Base-by-base conservation (phyloP, 2,113 vertebrate genomes). In the Electrona antarctica region DNA sequence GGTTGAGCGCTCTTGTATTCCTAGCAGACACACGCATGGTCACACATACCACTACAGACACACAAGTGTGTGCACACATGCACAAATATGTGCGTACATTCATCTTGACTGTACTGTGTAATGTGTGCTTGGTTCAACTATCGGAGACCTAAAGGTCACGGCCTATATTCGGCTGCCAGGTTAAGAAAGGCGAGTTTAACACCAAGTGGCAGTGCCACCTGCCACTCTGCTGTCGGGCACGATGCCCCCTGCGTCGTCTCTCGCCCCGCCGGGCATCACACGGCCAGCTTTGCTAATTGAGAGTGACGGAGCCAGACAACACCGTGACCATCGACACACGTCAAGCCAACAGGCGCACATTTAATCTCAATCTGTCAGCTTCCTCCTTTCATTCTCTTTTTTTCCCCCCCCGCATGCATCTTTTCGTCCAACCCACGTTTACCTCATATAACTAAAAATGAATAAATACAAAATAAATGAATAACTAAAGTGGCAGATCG, bases 131-230 rank as follows among this genome's bases (percentile, higher is more conserved):
- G 21, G 21, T 21, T 21, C 21, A 21, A 21, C 21, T 21, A 21
- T 21, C 21, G 2, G 21, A 21, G 21, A 21, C 52, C 66, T 45
- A 1, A 48, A 83, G 71, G 80, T 67, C 70, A 41, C 11, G 54
- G 62, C 80, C 81, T 83, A 60, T 75, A 69, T 84, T 79, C 55
- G 77, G 67, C 78, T 66, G 64, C 60, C 33, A 49, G 80, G 74
- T 61, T 62, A 62, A 67, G 73, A 71, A 76, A 73, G 52, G 46
- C 73, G 74, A 52, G 69, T 77, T 81, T 86, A 77, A 82, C 86
- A 80, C 81, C 74, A 67, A 76, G 85, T 49, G 41, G 64, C 80
- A 72, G 76, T 62, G 75, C 88, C 90, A 90, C 84, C 87, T 90
- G 90, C 82, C 85, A 85, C 87, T 88, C 84, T 64, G 64, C 74